Conservation (phyloP, 2,797 vertebrate species). For the Tenualosa thibaudeaui region DNA sequence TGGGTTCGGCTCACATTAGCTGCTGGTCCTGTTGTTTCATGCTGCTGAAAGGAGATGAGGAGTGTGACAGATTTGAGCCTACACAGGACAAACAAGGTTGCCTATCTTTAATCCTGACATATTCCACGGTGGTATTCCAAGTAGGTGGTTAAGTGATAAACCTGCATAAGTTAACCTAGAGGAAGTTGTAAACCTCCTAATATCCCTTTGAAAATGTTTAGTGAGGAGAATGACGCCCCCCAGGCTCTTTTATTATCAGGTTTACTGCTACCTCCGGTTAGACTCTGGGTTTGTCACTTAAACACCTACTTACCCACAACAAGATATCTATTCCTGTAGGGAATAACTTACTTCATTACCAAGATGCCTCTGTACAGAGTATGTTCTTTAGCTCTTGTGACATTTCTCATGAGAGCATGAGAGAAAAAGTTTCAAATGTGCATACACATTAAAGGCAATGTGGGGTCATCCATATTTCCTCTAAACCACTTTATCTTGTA, state of each 20-base stretch:
- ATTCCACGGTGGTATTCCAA: not conserved
- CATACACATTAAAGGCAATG: not conserved
- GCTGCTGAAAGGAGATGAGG: conserved; percentile 24
- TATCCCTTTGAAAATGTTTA: no score
- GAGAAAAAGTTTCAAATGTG: not conserved
- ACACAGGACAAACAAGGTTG: conserved; percentile 25
- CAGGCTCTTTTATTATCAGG: no score
- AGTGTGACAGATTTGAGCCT: conserved; percentile 30
- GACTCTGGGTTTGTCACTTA: no score
- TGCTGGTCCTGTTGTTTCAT: conserved; percentile 8
- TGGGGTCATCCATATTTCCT: no score
- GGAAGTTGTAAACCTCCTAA: no score
- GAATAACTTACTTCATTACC: conserved; percentile 26
- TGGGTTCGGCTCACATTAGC: not conserved
- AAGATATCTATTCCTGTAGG: not conserved
- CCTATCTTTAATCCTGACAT: conserved; percentile 37
- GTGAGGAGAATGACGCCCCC: no score
- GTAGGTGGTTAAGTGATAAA: no score
- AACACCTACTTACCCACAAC: not conserved
- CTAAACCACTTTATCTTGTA: no score
- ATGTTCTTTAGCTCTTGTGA: not conserved
- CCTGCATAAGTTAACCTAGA: no score
- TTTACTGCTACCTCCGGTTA: no score
- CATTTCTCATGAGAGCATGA: not conserved
- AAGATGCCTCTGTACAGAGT: not conserved